phyloP scores from a whole-genome alignment of 2,888 invertebrate genomes.

The Himalopsyche kuldschensis region DNA sequence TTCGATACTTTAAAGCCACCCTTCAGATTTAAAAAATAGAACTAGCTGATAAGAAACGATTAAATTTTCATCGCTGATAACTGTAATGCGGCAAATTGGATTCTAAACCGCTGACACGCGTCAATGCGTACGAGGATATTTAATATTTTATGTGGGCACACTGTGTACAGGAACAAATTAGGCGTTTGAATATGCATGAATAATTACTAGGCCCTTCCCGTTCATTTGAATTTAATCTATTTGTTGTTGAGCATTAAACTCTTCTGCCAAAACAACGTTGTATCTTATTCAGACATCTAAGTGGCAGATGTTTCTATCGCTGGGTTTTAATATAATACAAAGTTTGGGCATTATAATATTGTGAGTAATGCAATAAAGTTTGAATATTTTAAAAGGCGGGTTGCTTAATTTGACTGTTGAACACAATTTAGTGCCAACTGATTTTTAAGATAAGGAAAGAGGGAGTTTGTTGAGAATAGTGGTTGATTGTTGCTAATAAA shows the following conservation, averaged over 20 bases:
- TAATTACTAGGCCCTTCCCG: slow-evolving; percentile 7
- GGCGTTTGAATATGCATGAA: slow-evolving; percentile 33
- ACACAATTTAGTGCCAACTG: slow-evolving; percentile 25
- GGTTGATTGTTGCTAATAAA: neutral
- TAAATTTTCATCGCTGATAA: slow-evolving; percentile 33
- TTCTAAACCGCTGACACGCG: neutral
- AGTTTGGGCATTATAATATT: slow-evolving; percentile 16
- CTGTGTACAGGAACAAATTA: slow-evolving; percentile 24
- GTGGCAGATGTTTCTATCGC: slow-evolving; percentile 32
- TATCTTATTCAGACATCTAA: slow-evolving; percentile 23
- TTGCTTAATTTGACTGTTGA: slow-evolving; percentile 32
- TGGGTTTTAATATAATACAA: slow-evolving; percentile 4
- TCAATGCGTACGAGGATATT: slow-evolving; percentile 2
- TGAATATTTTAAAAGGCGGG: slow-evolving; percentile 32
- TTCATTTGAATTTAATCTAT: slow-evolving; percentile 13
- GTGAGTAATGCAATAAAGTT: slow-evolving; percentile 24
- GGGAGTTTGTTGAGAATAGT: slow-evolving; percentile 2
- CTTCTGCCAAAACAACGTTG: slow-evolving; percentile 30
- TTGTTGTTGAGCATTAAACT: slow-evolving; percentile 21
- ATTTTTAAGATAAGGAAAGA: slow-evolving; percentile 6
- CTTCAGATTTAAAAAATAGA: slow-evolving; percentile 10
- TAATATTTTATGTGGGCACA: slow-evolving; percentile 32
- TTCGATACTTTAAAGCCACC: slow-evolving; percentile 25
- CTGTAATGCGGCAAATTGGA: slow-evolving; percentile 24
- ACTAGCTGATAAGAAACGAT: slow-evolving; percentile 16